A percentile compares a stretch with the other conserved stretches of the same genome.
These are phyloP conservation scores for Monopis laevigella DNA, from an alignment of 2,888 invertebrate species.

Conservation along the genomic window DNA sequence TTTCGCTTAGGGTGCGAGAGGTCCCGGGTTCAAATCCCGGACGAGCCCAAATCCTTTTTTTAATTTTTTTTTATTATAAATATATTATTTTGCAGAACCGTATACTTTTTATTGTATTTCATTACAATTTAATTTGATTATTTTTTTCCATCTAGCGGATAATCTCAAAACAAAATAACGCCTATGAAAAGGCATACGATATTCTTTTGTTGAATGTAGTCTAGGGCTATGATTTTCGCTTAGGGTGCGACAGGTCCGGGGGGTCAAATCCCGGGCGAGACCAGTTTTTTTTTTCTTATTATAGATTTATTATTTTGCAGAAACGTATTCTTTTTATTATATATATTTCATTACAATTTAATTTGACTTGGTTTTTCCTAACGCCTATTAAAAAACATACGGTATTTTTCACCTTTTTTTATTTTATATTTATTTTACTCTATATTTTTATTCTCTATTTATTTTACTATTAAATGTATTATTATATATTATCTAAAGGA, in stretches of 20 bases:
- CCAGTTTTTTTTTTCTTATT: slow-evolving; percentile 32
- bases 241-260: slow-evolving; percentile 69
- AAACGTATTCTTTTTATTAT: not conserved
- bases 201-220: too few relatives aligned
- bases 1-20: slow-evolving; percentile 69
- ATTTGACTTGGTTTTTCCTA: too few relatives aligned
- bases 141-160: too few relatives aligned
- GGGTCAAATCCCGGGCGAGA: slow-evolving; percentile 70
- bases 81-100: not conserved
- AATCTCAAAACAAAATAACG: too few relatives aligned
- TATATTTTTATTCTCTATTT: not conserved
- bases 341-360: not conserved
- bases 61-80: slow-evolving; percentile 24
- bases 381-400: not conserved
- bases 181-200: not conserved
- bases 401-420: not conserved
- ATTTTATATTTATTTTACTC: not conserved
- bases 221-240: slow-evolving; percentile 69
- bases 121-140: too few relatives aligned
- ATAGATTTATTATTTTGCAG: slow-evolving; percentile 1
- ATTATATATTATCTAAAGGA: not conserved
- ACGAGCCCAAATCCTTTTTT: slow-evolving; percentile 63
- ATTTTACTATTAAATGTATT: not conserved
- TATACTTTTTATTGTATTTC: not conserved
- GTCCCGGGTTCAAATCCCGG: slow-evolving; percentile 70